Percentiles rank a stretch among this genome's conserved stretches.
Conservation (phyloP, 2,113 vertebrate species). For the Halichoerus grypus region DNA sequence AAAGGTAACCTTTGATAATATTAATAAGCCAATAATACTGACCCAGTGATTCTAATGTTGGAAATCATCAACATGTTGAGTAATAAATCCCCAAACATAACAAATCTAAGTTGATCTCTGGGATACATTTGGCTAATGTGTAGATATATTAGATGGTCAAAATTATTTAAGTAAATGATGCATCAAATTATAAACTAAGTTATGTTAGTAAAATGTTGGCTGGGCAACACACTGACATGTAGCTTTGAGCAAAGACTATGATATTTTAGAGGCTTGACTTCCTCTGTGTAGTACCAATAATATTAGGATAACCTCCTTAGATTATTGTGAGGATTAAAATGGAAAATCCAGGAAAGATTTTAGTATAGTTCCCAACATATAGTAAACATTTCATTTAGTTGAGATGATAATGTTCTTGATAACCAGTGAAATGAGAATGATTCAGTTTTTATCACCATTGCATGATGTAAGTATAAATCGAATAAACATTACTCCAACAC, state of each 20-base stretch:
- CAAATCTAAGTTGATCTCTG: not conserved
- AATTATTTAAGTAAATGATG: not conserved
- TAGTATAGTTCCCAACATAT: fast-evolving
- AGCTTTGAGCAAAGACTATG: not conserved
- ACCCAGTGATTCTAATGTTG: not conserved
- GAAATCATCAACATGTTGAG: not conserved
- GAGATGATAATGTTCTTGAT: not conserved
- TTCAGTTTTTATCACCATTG: not conserved
- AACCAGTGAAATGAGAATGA: not conserved
- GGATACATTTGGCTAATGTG: not conserved
- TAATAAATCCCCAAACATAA: not conserved
- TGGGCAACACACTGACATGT: fast-evolving
- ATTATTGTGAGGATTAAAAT: not conserved
- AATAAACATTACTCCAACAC: not conserved
- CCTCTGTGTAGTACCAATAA: not conserved
- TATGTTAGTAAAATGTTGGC: not conserved
- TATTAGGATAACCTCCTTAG: not conserved
- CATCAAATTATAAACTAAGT: not conserved
- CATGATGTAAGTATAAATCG: not conserved
- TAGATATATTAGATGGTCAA: not conserved
- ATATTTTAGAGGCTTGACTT: not conserved
- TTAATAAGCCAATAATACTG: not conserved
- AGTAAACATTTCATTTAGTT: not conserved
- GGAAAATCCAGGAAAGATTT: not conserved
- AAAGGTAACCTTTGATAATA: not conserved